These are phyloP conservation scores for Hylaeus volcanicus DNA, from an alignment of 1,140 invertebrate species.

Conservation along the genomic window DNA sequence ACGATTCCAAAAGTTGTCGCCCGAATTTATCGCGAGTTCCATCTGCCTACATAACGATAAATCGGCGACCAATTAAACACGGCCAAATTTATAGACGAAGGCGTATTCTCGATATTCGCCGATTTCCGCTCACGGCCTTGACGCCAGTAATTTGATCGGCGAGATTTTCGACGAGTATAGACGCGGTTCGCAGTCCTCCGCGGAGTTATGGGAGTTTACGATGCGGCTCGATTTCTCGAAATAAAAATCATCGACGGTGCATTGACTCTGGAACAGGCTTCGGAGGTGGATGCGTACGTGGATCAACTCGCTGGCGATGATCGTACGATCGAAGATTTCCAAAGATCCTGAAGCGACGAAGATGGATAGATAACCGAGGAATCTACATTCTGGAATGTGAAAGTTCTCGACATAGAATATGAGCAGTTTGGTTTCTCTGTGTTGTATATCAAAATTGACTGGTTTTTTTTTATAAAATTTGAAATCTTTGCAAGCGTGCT, in stretches of 20 bases:
- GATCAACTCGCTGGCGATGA: too few relatives aligned
- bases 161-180: constrained; percentile 48
- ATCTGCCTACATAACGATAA: constrained; percentile 29
- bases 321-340: too few relatives aligned
- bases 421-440: too few relatives aligned
- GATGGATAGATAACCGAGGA: too few relatives aligned
- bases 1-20: background rate
- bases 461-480: too few relatives aligned
- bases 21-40: constrained; percentile 16
- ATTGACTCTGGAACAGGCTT: constrained; percentile 21
- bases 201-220: constrained; percentile 53
- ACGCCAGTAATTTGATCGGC: constrained; percentile 54
- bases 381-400: too few relatives aligned
- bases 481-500: too few relatives aligned
- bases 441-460: too few relatives aligned
- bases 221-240: constrained; percentile 59
- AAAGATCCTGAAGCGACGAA: too few relatives aligned
- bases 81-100: constrained; percentile 29
- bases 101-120: constrained; percentile 37
- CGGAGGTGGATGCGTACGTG: constrained; percentile 27
- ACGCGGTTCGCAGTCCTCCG: constrained; percentile 11
- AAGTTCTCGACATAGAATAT: too few relatives aligned
- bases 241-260: constrained; percentile 40
- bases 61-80: constrained; percentile 38
- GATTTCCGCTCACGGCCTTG: constrained; percentile 1